Evolutionary conservation across 2,113 vertebrate genomes (phyloP), one percentile per base, ranked within the genome.

Genomic region (Psophia crepitans): DNA sequence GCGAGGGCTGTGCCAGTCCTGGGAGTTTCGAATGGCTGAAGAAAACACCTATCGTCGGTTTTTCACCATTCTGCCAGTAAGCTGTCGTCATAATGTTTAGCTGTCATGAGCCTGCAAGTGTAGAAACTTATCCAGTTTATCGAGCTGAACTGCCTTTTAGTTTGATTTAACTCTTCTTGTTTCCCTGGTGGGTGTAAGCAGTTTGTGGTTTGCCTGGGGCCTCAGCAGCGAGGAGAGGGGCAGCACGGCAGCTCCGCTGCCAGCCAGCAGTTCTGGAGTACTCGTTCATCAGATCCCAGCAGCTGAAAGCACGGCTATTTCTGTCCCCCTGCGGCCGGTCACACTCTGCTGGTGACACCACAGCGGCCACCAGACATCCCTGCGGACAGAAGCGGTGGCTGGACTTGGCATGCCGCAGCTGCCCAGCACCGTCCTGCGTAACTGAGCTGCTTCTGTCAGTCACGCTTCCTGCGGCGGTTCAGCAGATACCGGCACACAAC

Each of bases 71-170:
- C 75, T 89, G 33, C 73, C 8, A 1, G 61, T 68, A 75, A 79
- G 49, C 22, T 79, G 17, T 89, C 93, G 64, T 48, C 64, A 46
- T 64, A 33, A 54, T 21, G 16, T 87, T 95, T 64, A 56, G 77
- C 66, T 93, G 66, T 69, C 82, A 89, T 0, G 9, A 93, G 74
- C n/a, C 37, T 88, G 53, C 53, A 83, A 70, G 54, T 33, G 24
- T 54, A 89, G 87, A 58, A 94, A 61, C 78, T 70, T 85, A 91
- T 1, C 94, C 4, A 1, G 84, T 95, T 93, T 88, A 88, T 96
- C 94, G 88, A 85, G 93, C 82, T 56, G 58, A 90, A 41, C 93
- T 69, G 49, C 92, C 84, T 94, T 94, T 77, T 87, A 53, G 58
- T 94, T 84, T 79, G 57, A 89, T 85, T 84, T 89, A 53, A 87